phyloP scores from a whole-genome alignment of 2,797 vertebrate species.

The Enteromius trimaculatus region DNA sequence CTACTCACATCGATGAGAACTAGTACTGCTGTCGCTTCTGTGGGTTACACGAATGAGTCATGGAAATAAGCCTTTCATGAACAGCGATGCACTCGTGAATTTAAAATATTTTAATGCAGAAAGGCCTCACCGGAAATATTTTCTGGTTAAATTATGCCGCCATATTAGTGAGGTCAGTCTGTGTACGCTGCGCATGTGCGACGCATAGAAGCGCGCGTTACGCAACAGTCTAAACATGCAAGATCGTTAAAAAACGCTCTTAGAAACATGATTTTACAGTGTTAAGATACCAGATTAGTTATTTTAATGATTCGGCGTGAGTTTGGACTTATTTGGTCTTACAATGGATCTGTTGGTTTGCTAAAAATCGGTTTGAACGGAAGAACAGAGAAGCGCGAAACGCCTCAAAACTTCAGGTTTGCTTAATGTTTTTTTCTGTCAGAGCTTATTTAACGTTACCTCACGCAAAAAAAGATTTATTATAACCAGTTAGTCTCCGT shows the following conservation, averaged over 20 bases:
- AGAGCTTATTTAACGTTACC: neutral
- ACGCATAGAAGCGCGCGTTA: conserved; percentile 25
- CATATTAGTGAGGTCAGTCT: conserved; percentile 64
- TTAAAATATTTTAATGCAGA: conserved; percentile 39
- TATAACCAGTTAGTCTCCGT: neutral
- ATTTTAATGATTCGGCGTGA: neutral
- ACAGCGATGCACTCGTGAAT: conserved; percentile 41
- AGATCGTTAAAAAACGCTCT: neutral
- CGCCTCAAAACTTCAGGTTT: neutral
- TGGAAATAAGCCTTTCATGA: conserved; percentile 43
- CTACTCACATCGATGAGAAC: neutral
- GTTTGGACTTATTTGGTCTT: neutral
- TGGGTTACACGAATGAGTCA: neutral
- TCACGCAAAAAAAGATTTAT: too few relatives aligned
- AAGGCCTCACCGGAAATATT: conserved; percentile 66
- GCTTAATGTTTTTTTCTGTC: neutral
- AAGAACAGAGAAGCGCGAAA: neutral
- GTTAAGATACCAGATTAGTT: neutral
- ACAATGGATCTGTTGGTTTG: neutral
- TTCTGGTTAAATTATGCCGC: conserved; percentile 31
- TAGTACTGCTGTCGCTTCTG: neutral
- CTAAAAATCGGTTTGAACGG: neutral
- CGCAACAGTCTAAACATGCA: neutral
- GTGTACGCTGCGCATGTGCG: conserved; percentile 40
- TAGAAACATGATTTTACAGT: neutral